These are phyloP conservation scores for Thalassaphorura encarpata DNA, from an alignment of 1,140 invertebrate genomes.

Conservation along the genomic window DNA sequence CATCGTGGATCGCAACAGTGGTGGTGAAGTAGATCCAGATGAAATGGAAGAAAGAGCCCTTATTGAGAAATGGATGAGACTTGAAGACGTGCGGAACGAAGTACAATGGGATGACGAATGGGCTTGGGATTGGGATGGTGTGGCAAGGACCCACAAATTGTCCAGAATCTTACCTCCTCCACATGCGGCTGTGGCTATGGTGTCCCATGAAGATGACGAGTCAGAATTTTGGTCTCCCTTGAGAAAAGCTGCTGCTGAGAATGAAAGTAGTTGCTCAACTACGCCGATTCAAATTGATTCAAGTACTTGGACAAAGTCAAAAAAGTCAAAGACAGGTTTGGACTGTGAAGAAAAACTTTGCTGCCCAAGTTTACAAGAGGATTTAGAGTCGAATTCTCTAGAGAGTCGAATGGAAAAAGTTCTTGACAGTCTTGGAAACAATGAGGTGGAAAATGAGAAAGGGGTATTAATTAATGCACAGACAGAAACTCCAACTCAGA, in stretches of 20 bases:
- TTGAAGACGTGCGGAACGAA: conserved; percentile 27
- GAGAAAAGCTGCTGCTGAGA: no score
- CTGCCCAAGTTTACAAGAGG: no score
- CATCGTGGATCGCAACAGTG: not conserved
- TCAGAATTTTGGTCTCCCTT: no score
- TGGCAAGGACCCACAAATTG: conserved; percentile 13
- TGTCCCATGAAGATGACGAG: no score
- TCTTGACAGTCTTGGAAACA: not conserved
- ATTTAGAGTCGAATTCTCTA: no score
- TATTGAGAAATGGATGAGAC: conserved; percentile 33
- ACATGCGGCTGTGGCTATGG: no score
- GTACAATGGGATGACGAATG: conserved; percentile 28
- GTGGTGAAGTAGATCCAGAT: conserved; percentile 1
- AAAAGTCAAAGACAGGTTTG: no score
- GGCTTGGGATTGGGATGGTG: conserved; percentile 31
- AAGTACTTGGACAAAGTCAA: conserved; percentile 30
- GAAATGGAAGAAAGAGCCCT: conserved; percentile 23
- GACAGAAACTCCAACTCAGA: not conserved
- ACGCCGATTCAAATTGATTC: conserved; percentile 28
- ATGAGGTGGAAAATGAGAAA: conserved; percentile 1
- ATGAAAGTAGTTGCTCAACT: no score
- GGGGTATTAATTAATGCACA: not conserved
- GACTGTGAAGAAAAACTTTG: no score
- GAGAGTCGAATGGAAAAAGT: no score
- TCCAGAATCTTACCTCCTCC: no score